Base-by-base conservation (phyloP, 2,888 invertebrate species). In the Exocentrus adspersus region DNA sequence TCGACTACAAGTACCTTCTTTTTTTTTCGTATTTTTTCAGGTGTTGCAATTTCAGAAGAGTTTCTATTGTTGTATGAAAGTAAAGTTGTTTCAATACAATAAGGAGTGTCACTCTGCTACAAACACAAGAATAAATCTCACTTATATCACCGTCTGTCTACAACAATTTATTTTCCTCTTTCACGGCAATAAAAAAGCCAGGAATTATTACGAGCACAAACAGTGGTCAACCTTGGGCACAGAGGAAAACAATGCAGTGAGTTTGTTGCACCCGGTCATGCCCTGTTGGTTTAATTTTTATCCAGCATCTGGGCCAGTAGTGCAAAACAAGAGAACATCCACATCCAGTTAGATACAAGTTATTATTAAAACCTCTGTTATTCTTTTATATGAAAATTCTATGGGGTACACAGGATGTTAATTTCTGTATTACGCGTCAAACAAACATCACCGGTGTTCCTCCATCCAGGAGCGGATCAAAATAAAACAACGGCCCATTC, bases 231-330 rank as follows among this genome's bases (percentile, higher is more conserved):
- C 71, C 69, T 71, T 69, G 69, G 60, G 62, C 57, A 51, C 57
- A 59, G 53, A 67, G 60, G 67, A 69, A 65, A 69, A 67, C 60
- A 69, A 42, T 68, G 64, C 53, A 67, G 59, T 53, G 69, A 68
- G 69, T 68, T 71, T 71, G 68, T 68, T 65, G 71, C 67, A 65
- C 71, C 63, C 62, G 56, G 68, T 65, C 68, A 68, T 68, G 68
- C 60, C 52, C 56, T 60, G 67, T 64, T 65, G 64, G 53, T 67
- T 69, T 51, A 62, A 61, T 63, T 65, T 65, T 65, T 64, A 60
- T 45, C 20, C 41, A 53, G 54, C 63, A 69, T 67, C 61, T 69
- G 67, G 69, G 67, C 65, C 67, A 69, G 65, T 69, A 65, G 69
- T 65, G 63, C 63, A 60, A 64, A 64, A 59, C 62, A 62, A 43